Evolutionary conservation across 1,140 invertebrate genomes (phyloP), one percentile per base, ranked within the genome.

Genomic region (Drosophila trapezifrons): DNA sequence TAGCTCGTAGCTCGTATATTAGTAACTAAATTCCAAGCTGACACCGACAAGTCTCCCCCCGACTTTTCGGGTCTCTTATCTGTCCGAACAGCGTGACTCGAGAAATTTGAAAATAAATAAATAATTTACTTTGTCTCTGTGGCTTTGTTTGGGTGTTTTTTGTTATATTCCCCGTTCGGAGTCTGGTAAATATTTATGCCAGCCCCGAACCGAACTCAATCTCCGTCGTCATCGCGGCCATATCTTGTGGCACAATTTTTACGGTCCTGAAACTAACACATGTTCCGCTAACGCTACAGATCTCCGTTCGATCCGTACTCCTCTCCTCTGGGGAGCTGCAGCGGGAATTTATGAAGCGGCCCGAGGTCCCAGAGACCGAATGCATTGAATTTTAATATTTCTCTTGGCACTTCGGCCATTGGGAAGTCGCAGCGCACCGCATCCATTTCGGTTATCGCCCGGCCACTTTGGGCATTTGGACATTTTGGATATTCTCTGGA

Each of bases 231-330:
- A 52, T 73, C 69, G 38, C 42, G 40, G 29, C 40, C 57, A 32
- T 65, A 69, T 70, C 58, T 64, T 84, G 72, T 54, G 64, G 69
- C 75, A 65, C 67, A 80, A 54, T 60, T 84, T 75, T 74, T 65
- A 85, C 82, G 81, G 72, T 84, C 40, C 62, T 49, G 52, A 72
- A 71, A 72, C 87, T 87, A 78, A 86, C 82, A 86, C 75, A 86
- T 87, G 83, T 87, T 76, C 55, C 74, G 75, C 54, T 65, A 78
- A 56, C 51, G 56, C 65, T 74, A 65, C 58, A 76, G 59, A 79
- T 79, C 57, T 73, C 54, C 40, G 10, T 18, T 20, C 32, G 54
- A 32, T 37, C 10, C 56, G 15, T 51, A 40, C 51, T 45, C 56
- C 42, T n/a, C 49, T 38, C 63, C 64, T 62, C 57, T 51, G 49